phyloP scores from a whole-genome alignment of 2,113 vertebrate species.

The Ahaetulla prasina region DNA sequence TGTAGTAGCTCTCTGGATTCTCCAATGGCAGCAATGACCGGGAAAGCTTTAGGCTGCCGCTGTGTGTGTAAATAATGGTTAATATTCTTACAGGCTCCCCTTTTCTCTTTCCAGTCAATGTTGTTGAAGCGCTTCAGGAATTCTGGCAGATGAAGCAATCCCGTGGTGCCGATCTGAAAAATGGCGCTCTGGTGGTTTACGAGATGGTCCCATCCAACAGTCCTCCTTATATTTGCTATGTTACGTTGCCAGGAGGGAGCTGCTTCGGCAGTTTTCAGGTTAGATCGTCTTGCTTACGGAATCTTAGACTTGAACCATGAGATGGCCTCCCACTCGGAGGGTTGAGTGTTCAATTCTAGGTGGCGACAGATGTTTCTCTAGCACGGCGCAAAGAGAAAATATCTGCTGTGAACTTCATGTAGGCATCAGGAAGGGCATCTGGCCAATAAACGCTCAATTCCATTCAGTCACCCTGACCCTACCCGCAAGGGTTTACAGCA shows the following conservation, averaged over 20 bases:
- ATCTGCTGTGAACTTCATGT: neutral
- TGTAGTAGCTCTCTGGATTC: neutral
- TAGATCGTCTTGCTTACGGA: neutral
- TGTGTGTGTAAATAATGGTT: neutral
- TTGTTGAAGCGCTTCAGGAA: constrained; percentile 96
- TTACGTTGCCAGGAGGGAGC: constrained; percentile 94
- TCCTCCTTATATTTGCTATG: constrained; percentile 93
- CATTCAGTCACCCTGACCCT: neutral
- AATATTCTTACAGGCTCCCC: neutral
- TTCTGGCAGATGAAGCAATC: constrained; percentile 99
- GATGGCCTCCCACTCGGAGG: neutral
- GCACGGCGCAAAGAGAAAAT: neutral
- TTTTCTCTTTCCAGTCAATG: constrained; percentile 79
- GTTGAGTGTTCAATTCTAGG: neutral
- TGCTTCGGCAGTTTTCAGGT: constrained; percentile 99
- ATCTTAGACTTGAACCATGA: neutral
- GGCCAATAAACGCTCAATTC: neutral
- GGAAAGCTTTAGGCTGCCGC: neutral
- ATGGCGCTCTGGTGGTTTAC: constrained; percentile 95
- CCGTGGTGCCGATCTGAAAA: constrained; percentile 90
- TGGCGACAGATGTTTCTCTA: neutral
- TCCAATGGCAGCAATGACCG: neutral
- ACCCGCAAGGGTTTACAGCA: neutral
- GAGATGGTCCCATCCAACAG: constrained; percentile 96
- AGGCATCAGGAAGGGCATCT: neutral